phyloP scores from a whole-genome alignment of 2,797 vertebrate species.

The Hirundo rustica region DNA sequence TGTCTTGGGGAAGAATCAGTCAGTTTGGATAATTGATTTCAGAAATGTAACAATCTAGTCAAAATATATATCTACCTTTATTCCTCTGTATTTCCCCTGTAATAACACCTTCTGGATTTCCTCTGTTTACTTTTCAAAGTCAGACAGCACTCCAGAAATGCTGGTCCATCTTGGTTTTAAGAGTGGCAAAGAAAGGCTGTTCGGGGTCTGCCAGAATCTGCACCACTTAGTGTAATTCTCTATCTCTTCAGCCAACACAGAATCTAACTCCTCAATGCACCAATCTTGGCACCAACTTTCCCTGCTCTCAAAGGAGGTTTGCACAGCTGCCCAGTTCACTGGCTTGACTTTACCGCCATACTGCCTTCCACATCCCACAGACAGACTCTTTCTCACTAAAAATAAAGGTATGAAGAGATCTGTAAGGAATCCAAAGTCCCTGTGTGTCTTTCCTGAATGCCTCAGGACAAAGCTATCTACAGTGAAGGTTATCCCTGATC shows the following conservation, averaged over 20 bases:
- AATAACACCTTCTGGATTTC: background rate
- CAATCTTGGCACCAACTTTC: conserved; percentile 33
- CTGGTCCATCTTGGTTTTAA: conserved; percentile 6
- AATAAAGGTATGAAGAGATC: background rate
- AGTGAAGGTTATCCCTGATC: background rate
- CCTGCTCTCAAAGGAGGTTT: background rate
- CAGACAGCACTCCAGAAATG: conserved; percentile 7
- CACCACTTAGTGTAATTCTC: conserved; percentile 36
- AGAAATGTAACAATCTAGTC: background rate
- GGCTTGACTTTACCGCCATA: background rate
- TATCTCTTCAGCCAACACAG: conserved; percentile 39
- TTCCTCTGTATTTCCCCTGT: background rate
- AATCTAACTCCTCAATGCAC: background rate
- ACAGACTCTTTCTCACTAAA: background rate
- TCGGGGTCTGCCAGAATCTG: conserved; percentile 23
- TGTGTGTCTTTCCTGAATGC: background rate
- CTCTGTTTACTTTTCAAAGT: conserved; percentile 52
- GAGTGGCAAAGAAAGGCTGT: conserved; percentile 39
- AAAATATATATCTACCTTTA: background rate
- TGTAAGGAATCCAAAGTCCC: background rate
- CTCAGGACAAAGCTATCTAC: background rate
- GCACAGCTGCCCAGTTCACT: background rate
- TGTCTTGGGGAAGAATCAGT: background rate
- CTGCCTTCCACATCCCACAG: background rate
- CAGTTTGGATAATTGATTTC: background rate